These are phyloP conservation scores for Stegostoma tigrinum DNA, from an alignment of 2,113 vertebrate genomes.

Conservation along the genomic window DNA sequence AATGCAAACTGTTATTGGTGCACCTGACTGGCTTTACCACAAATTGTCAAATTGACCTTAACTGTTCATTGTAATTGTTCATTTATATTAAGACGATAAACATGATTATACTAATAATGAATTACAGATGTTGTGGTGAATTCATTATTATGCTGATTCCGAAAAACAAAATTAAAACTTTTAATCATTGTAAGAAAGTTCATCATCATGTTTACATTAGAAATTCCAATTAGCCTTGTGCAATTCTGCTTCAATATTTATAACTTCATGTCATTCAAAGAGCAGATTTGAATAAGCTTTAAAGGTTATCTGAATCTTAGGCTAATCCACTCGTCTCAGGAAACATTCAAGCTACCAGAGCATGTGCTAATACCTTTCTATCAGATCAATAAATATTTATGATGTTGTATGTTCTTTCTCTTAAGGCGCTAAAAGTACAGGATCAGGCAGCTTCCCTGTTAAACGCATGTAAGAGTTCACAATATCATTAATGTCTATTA, in stretches of 20 bases:
- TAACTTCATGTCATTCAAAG: conserved; percentile 4
- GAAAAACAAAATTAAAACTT: neutral
- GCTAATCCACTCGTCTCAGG: conserved; percentile 5
- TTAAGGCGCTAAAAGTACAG: neutral
- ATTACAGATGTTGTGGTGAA: neutral
- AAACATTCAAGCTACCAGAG: neutral
- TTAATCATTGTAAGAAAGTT: conserved; percentile 27
- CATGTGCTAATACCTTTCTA: conserved; percentile 23
- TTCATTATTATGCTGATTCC: conserved; percentile 2
- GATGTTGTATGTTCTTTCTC: neutral
- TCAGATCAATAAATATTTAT: conserved; percentile 34
- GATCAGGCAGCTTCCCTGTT: neutral
- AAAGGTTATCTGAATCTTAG: conserved; percentile 30
- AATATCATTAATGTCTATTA: neutral
- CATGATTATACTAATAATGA: conserved; percentile 11
- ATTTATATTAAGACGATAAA: neutral
- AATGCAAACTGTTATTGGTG: neutral
- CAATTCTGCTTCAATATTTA: conserved; percentile 33
- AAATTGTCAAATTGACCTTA: neutral
- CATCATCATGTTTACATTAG: conserved; percentile 20
- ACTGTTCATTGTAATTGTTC: neutral
- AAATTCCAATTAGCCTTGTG: conserved; percentile 32
- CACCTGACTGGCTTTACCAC: neutral
- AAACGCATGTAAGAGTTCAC: neutral
- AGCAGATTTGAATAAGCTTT: conserved; percentile 24